Evolutionary conservation across 1,140 invertebrate genomes (phyloP), one percentile per base, ranked within the genome.

Genomic region (Araneus ventricosus): DNA sequence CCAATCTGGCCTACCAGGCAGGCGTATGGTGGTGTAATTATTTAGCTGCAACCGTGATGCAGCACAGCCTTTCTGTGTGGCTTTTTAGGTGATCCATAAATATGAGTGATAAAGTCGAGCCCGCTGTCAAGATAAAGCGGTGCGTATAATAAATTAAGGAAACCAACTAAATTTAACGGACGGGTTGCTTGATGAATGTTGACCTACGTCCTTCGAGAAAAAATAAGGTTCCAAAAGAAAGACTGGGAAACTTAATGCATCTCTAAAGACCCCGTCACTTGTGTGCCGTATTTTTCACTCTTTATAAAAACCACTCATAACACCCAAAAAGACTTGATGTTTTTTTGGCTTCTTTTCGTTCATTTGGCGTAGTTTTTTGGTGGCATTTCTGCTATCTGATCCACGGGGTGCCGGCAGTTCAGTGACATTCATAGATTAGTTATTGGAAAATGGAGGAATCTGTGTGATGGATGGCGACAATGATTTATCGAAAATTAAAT

Each of bases 91-190:
- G 67, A 90, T 90, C 88, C 88, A 90, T 90, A 90, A 90, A 90
- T 90, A 90, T 80, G 88, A 90, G 70, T 90, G 88, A 90, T 79
- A 79, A 90, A 90, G 37, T 79, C 70, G 80, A 90, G 70, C 70
- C 80, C 27, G 20, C 70, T 90, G 88, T 90, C 88, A 90, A 90
- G 88, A 90, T 90, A 90, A 90, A 75, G 39, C 34, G 70, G 80
- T 59, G n/a, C 88, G 88, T 34, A 67, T 90, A 90, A 90, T 90
- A 90, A 90, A 90, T 90, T 90, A 90, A 70, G 87, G 67, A 80
- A 90, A 79, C 88, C 39, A 90, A 37, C 75, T 79, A 90, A 90
- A 79, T 79, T 90, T 57, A 79, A 79, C 88, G 70, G 88, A 90
- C 88, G 88, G 88, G 67, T 80, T 79, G 57, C 10, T 57, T 90